Evolutionary conservation across 1,140 invertebrate species (phyloP), one percentile per base, ranked within the genome.

Genomic region (Paraescarpia echinospica): DNA sequence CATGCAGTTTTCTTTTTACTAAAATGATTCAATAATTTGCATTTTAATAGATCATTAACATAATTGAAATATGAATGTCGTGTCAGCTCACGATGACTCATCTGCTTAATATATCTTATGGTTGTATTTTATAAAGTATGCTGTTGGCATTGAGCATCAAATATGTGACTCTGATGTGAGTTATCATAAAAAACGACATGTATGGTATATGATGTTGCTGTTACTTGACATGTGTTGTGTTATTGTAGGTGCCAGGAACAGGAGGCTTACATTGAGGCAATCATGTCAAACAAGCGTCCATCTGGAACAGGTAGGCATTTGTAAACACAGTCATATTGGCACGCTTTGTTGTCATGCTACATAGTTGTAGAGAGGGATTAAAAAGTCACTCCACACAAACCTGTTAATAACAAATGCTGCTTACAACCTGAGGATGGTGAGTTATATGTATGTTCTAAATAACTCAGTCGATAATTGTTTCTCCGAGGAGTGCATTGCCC

Each of bases 181-280:
- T 77, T 18, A 77, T 77, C 27, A 5, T 77, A 51, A 51, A 9
- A 51, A 9, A 51, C 18, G 14, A 31, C 14, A 18, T 77, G 59
- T 77, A 14, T 31, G 22, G 2, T 77, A 27, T 77, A 31, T 31
- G 4, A 27, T 77, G 0, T 27, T 12, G 4, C 14, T 77, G 59
- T 1, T 27, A 77, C 8, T 77, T 77, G 59, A 77, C 59, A 77
- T 77, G 9, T 9, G 8, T n/a, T 51, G 8, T 51, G 48, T 77
- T 77, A 4, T 77, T 77, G 59, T 77, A 77, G 92, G 91, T 93
- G 91, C 91, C 14, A 41, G 93, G 14, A 93, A 93, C 90, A 93
- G 92, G 89, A 92, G 92, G 93, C 93, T 89, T 91, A 92, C 92
- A 92, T 89, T 89, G 90, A 92, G 93, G 92, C 89, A 33, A 90